Evolutionary conservation across 1,140 invertebrate genomes (phyloP).

Genomic region (Scaptomyza pallida): DNA sequence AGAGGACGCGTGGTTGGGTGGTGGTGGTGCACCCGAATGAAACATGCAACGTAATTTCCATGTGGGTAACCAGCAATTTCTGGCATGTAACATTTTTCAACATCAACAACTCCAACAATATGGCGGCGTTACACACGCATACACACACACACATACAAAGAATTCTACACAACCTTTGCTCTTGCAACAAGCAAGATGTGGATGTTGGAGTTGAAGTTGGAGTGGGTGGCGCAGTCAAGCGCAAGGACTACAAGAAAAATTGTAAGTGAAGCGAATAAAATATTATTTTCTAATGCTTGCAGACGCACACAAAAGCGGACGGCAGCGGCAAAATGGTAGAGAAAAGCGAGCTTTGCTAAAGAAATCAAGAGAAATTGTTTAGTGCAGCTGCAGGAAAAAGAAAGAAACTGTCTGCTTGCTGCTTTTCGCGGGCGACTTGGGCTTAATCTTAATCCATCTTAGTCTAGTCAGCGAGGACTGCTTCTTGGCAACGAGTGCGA

Average conservation of each 20-base stretch:
- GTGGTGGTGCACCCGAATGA: slow-evolving; percentile 48
- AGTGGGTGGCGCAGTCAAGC: slow-evolving; percentile 49
- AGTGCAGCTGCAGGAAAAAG: slow-evolving; percentile 38
- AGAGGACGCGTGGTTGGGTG: no score
- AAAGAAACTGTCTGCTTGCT: slow-evolving; percentile 29
- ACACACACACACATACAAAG: slow-evolving; percentile 28
- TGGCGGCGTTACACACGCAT: slow-evolving; percentile 52
- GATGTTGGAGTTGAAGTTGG: background rate
- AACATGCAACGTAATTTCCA: slow-evolving; percentile 82
- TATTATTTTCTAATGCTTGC: slow-evolving; percentile 80
- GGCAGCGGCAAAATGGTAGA: slow-evolving; percentile 25
- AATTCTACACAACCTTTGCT: slow-evolving; percentile 19
- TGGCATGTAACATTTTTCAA: slow-evolving; percentile 82
- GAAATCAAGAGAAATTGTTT: slow-evolving; percentile 81
- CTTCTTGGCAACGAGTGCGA: slow-evolving; percentile 31
- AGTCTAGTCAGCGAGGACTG: slow-evolving; percentile 66
- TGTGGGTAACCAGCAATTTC: slow-evolving; percentile 83
- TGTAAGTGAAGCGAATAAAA: slow-evolving; percentile 81
- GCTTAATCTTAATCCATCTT: slow-evolving; percentile 83
- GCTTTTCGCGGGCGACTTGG: slow-evolving; percentile 56
- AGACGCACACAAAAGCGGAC: slow-evolving; percentile 46
- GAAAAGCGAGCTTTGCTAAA: slow-evolving; percentile 39
- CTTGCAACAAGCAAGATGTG: background rate
- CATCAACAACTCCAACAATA: slow-evolving; percentile 83
- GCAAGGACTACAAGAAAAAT: slow-evolving; percentile 82